Evolutionary conservation across 1,140 invertebrate species (phyloP).

Genomic region (Ptiloglossa arizonensis): DNA sequence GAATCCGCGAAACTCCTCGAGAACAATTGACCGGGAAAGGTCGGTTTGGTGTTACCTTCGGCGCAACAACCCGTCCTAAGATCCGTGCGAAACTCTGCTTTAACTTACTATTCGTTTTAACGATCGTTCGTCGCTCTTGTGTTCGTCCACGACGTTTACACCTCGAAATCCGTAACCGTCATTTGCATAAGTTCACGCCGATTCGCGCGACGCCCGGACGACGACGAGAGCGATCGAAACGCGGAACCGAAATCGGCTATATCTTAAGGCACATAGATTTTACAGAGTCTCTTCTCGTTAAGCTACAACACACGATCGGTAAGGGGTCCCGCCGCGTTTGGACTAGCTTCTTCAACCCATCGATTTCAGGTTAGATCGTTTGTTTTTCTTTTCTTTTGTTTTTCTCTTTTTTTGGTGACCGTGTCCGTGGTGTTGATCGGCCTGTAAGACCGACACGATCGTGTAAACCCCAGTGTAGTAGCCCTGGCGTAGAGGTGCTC

Average conservation of each 20-base stretch:
- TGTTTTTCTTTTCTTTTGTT: no score
- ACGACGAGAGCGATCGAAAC: constrained; percentile 8
- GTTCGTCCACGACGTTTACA: not conserved
- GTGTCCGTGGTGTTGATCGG: not conserved
- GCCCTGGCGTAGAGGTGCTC: constrained; percentile 47
- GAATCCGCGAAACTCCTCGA: not conserved
- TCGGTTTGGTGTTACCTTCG: constrained; percentile 3
- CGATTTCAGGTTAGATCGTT: constrained; percentile 1
- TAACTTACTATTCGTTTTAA: not conserved
- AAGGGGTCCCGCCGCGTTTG: constrained; percentile 37
- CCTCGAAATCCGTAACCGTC: no score
- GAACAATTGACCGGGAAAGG: not conserved
- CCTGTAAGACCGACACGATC: constrained; percentile 11
- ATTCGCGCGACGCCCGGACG: not conserved
- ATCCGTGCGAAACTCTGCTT: not conserved
- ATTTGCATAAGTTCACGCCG: not conserved
- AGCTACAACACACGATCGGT: constrained; percentile 51
- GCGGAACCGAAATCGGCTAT: not conserved
- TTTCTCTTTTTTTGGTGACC: constrained; percentile 15
- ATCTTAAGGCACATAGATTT: constrained; percentile 58
- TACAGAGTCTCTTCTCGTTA: constrained; percentile 57
- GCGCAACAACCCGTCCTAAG: constrained; percentile 9
- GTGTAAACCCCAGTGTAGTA: constrained; percentile 37
- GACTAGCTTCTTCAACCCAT: constrained; percentile 59
- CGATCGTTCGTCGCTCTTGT: not conserved